Evolutionary conservation across 2,113 vertebrate species (phyloP), one percentile per base, ranked within the genome.

Genomic region (Herpetotheres cachinnans): DNA sequence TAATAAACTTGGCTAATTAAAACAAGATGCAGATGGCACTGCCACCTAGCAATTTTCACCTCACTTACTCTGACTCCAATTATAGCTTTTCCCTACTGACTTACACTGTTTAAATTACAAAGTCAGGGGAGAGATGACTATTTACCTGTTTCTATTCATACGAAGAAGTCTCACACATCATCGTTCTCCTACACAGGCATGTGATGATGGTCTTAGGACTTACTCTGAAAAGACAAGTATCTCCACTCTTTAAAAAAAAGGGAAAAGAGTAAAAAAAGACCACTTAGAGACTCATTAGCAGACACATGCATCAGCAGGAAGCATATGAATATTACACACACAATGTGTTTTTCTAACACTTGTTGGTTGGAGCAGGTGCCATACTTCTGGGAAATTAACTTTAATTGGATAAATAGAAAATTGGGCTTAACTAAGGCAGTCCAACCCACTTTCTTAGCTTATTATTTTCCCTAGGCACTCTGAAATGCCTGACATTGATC

Each of bases 11-110:
- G 70, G 93, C 90, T 98, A 98, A 98, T 98, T 98, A 98, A 97
- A 98, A 97, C 70, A 93, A 96, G 95, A 97, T 97, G 96, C 98
- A 98, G 98, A 98, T 98, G 96, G 98, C 95, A 97, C 86, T 90
- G 72, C 95, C 97, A 98, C 97, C 97, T 98, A 97, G 94, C 97
- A 98, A 98, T 98, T 98, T 98, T 98, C 98, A 98, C 98, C 98
- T 98, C 95, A 95, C 97, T 98, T 97, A 96, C 84, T 95, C 95
- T 86, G 94, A 96, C 89, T 98, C 95, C 98, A 98, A 97, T 98
- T 98, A 98, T 96, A 98, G 95, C 90, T 95, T 92, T 97, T 98
- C 97, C 96, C 97, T 95, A 92, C 97, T 96, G 97, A 97, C 97
- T 98, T 98, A 95, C 97, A 96, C 97, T 98, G 97, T 98, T 98